These are phyloP conservation scores for Dione juno DNA, from an alignment of 2,888 invertebrate genomes.

Conservation along the genomic window DNA sequence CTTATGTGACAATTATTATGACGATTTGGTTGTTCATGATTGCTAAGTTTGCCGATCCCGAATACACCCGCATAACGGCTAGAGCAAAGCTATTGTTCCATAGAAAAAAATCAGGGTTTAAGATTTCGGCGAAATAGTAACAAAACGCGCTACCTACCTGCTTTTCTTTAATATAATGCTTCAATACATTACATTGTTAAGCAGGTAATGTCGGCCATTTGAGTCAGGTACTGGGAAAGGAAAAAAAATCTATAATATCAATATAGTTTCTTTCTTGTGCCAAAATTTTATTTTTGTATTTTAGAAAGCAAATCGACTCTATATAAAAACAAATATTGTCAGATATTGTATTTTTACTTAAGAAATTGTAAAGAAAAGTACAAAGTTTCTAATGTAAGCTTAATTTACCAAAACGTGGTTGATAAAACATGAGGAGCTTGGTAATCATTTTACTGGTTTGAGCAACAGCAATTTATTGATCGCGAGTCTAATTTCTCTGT, in stretches of 20 bases:
- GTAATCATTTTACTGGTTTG: neutral
- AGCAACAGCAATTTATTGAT: conserved; percentile 9
- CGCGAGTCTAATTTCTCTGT: conserved; percentile 5
- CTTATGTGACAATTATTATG: neutral
- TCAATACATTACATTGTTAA: conserved; percentile 15
- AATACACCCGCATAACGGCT: conserved; percentile 2
- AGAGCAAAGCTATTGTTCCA: conserved; percentile 21
- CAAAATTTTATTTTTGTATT: neutral
- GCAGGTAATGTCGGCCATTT: conserved; percentile 30
- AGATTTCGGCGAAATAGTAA: conserved; percentile 31
- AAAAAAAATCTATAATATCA: neutral
- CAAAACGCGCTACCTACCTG: conserved; percentile 25
- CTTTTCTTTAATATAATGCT: conserved; percentile 5
- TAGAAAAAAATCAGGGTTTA: conserved; percentile 23
- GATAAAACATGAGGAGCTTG: neutral
- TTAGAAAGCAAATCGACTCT: neutral
- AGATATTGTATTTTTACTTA: neutral
- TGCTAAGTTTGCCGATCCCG: conserved; percentile 5
- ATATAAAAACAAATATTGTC: neutral
- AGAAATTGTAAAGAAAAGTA: neutral
- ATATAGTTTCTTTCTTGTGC: neutral
- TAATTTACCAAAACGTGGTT: neutral
- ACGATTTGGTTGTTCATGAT: neutral
- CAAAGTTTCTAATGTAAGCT: neutral
- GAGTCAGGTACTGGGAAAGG: conserved; percentile 16